Percentiles rank a stretch among this genome's conserved stretches.
Evolutionary conservation across 2,888 invertebrate genomes (phyloP).

Genomic region (Drosophila borborema): DNA sequence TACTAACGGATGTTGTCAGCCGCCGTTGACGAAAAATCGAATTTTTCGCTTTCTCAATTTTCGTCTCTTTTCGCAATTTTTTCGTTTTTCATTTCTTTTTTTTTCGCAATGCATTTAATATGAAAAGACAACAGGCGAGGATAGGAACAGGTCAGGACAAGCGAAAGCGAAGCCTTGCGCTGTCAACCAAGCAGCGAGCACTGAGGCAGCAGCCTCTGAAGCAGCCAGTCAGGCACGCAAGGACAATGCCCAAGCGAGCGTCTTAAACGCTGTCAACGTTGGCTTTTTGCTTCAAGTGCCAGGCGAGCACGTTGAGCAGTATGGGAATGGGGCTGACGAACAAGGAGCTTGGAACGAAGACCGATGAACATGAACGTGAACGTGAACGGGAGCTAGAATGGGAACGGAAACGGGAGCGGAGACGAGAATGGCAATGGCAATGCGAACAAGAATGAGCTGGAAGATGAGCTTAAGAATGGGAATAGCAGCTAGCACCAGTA

Average conservation of each 20-base stretch:
- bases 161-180: slow-evolving; percentile 63
- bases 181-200: slow-evolving; percentile 52
- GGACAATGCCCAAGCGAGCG: slow-evolving; percentile 77
- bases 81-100: slow-evolving; percentile 7
- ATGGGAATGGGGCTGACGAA: slow-evolving; percentile 23
- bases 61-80: slow-evolving; percentile 5
- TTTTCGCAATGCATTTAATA: slow-evolving; percentile 76
- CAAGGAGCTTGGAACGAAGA: slow-evolving; percentile 7
- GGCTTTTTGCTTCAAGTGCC: slow-evolving; percentile 79
- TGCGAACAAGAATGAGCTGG: slow-evolving; percentile 8
- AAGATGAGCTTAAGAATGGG: slow-evolving; percentile 11
- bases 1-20: slow-evolving; percentile 73
- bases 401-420: neutral
- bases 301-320: slow-evolving; percentile 34
- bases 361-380: slow-evolving; percentile 24
- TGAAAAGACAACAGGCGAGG: slow-evolving; percentile 77
- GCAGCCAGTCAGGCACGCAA: slow-evolving; percentile 55
- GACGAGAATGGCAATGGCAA: neutral
- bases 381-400: slow-evolving; percentile 6
- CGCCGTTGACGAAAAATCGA: slow-evolving; percentile 70
- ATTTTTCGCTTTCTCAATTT: slow-evolving; percentile 42
- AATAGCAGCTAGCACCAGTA: slow-evolving; percentile 19
- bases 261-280: slow-evolving; percentile 81
- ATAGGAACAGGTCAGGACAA: slow-evolving; percentile 44
- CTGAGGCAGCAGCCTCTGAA: slow-evolving; percentile 15